Base-by-base conservation (phyloP, 2,113 vertebrate genomes). In the Equus przewalskii region DNA sequence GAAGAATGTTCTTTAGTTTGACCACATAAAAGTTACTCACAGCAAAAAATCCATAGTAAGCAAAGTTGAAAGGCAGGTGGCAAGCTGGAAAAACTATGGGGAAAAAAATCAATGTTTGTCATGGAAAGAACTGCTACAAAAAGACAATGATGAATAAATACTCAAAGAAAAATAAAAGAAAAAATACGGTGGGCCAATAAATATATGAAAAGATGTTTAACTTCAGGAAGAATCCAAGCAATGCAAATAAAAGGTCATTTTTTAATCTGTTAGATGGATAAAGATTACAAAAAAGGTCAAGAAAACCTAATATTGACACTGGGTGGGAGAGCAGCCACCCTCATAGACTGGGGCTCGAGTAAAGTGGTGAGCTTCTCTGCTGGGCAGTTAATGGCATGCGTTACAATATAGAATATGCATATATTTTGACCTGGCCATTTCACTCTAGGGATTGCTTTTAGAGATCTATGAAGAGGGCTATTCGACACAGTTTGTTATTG, bases 221-320 rank as follows among this genome's bases (percentile, higher is more conserved):
- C 51, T 92, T 94, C 19, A 81, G 44, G 85, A 95, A 91, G 51
- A 96, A 95, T 94, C 30, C 7, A 79, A 92, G 36, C 91, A 78
- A 89, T 96, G 56, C 67, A 97, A 96, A 93, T 96, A 82, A 93
- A 79, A 93, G 82, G 12, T 92, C 24, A 85, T 60, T 92, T 97
- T 95, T 65, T 16, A 80, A 82, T 81, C 70, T 84, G 1, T 88
- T 91, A 83, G 41, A 62, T 88, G 76, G 76, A 49, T 93, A 91
- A 94, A 95, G 33, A 90, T 91, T 92, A 21, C 6, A 19, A 14
- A 85, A 83, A 95, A 94, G 89, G 80, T 91, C 79, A 89, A 13
- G 28, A 93, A 82, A 94, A 82, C 70, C 16, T 36, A 75, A 6
- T 97, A 88, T 94, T 96, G 79, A 95, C 64, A 75, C 14, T 89